Percentiles rank a stretch among this genome's conserved stretches.
Evolutionary conservation across 1,140 invertebrate genomes (phyloP).

Genomic region (Anoplolepis gracilipes): DNA sequence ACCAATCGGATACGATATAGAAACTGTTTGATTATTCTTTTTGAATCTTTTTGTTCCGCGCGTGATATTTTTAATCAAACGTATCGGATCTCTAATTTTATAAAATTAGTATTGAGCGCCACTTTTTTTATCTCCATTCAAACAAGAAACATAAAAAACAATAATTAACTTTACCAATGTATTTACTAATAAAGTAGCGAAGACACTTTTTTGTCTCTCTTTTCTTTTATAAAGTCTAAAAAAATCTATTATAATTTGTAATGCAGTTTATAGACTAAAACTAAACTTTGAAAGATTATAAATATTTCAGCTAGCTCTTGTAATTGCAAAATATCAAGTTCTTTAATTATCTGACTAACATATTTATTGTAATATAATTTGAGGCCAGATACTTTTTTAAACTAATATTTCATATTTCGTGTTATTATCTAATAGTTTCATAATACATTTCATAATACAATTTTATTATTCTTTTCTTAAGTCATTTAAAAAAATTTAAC

Average conservation of each 20-base stretch:
- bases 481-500: neutral
- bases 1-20: constrained; percentile 28
- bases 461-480: neutral
- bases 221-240: neutral
- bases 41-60: neutral
- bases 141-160: neutral
- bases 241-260: neutral
- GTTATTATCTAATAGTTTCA: neutral
- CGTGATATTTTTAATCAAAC: neutral
- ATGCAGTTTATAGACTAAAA: too few relatives aligned
- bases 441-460: neutral
- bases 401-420: neutral
- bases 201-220: neutral
- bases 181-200: neutral
- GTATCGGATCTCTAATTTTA: neutral
- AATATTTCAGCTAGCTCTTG: neutral
- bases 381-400: neutral
- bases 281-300: neutral
- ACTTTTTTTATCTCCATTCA: neutral
- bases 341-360: neutral
- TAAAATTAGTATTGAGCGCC: constrained; percentile 7
- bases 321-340: neutral
- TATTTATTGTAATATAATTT: neutral
- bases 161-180: neutral
- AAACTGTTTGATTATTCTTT: constrained; percentile 2